Evolutionary conservation across 2,113 vertebrate genomes (phyloP).

Genomic region (Bufo gargarizans): DNA sequence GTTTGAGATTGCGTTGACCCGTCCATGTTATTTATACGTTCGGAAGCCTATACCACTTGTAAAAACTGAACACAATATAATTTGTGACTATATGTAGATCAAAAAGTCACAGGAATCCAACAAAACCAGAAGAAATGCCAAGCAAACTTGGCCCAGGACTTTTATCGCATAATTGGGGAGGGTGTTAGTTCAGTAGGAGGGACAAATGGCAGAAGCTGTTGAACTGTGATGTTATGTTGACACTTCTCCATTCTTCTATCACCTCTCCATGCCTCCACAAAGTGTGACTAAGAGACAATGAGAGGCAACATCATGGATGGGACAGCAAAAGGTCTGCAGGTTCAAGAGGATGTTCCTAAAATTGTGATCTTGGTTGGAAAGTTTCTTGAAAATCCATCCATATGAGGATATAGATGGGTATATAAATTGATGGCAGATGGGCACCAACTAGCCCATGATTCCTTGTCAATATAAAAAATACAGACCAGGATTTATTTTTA

Average conservation of each 20-base stretch:
- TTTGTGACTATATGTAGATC: not conserved
- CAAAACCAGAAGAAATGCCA: not conserved
- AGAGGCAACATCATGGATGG: not conserved
- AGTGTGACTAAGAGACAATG: not conserved
- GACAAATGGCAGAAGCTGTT: not conserved
- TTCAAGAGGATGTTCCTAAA: no score
- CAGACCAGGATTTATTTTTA: no score
- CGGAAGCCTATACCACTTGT: no score
- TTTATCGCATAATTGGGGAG: not conserved
- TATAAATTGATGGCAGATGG: no score
- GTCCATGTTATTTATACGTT: no score
- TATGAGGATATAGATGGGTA: no score
- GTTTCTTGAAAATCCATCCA: no score
- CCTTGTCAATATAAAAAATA: no score
- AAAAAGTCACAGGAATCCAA: not conserved
- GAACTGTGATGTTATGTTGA: not conserved
- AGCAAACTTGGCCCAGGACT: not conserved
- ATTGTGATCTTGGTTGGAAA: no score
- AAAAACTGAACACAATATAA: not conserved
- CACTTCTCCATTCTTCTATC: conserved; percentile 21
- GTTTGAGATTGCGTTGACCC: no score
- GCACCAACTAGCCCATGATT: no score
- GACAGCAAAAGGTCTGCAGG: no score
- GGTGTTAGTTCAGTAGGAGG: not conserved
- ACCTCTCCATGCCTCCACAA: not conserved